Percentiles rank a stretch among this genome's conserved stretches.
Evolutionary conservation across 1,140 invertebrate genomes (phyloP).

Genomic region (Dendrolimus punctatus): DNA sequence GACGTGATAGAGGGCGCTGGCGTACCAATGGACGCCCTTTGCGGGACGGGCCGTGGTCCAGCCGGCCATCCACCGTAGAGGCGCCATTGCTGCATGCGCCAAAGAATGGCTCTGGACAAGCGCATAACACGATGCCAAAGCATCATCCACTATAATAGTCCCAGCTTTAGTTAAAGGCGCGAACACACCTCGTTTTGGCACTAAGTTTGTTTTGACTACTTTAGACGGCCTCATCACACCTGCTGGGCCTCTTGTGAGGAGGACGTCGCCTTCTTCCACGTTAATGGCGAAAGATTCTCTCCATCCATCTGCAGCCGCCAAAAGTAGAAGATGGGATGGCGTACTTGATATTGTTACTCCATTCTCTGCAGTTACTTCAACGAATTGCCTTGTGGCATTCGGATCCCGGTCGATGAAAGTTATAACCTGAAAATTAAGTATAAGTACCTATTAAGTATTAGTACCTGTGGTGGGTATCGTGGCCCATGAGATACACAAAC

Average conservation of each 20-base stretch:
- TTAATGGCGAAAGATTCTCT: conserved; percentile 58
- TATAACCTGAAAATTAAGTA: conserved; percentile 46
- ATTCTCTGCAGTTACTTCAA: conserved; percentile 79
- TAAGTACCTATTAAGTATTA: not conserved
- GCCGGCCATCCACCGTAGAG: conserved; percentile 74
- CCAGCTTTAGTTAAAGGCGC: conserved; percentile 92
- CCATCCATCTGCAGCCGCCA: conserved; percentile 65
- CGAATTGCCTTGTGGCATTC: conserved; percentile 78
- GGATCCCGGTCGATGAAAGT: conserved; percentile 90
- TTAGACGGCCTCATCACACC: conserved; percentile 72
- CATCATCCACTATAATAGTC: conserved; percentile 91
- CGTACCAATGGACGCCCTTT: conserved; percentile 90
- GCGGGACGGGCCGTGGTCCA: conserved; percentile 24
- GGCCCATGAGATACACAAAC: too few relatives aligned
- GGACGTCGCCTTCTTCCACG: conserved; percentile 49
- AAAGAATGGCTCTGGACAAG: conserved; percentile 87
- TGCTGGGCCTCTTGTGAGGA: conserved; percentile 68
- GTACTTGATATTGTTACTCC: conserved; percentile 85
- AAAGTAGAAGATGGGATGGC: conserved; percentile 84
- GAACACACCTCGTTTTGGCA: conserved; percentile 81
- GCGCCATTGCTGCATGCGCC: conserved; percentile 89
- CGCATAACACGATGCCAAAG: conserved; percentile 96
- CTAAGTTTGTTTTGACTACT: conserved; percentile 75
- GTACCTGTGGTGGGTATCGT: too few relatives aligned
- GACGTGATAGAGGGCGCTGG: conserved; percentile 81